A percentile compares a stretch with the other conserved stretches of the same genome.
Evolutionary conservation across 1,140 invertebrate species (phyloP).

Genomic region (Arion vulgaris): DNA sequence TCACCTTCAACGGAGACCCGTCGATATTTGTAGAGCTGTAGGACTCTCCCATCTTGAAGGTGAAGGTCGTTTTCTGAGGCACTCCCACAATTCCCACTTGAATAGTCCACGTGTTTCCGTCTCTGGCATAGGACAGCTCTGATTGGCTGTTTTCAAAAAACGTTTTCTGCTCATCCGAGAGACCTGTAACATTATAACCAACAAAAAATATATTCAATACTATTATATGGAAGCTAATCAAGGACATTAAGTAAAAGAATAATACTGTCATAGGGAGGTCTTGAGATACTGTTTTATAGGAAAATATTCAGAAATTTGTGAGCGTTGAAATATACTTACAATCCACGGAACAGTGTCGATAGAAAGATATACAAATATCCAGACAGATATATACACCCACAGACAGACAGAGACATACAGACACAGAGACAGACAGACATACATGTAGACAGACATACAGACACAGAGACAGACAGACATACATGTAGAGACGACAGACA

Average conservation of each 20-base stretch:
- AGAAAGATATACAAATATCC: too few relatives aligned
- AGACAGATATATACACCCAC: too few relatives aligned
- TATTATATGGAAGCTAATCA: neutral
- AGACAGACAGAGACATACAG: neutral
- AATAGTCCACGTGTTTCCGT: constrained; percentile 47
- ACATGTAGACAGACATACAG: neutral
- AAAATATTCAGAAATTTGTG: too few relatives aligned
- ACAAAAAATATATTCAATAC: neutral
- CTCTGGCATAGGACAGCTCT: constrained; percentile 42
- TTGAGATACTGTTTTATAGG: too few relatives aligned
- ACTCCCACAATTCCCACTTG: constrained; percentile 51
- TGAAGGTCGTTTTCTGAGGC: constrained; percentile 45
- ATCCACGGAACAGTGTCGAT: too few relatives aligned
- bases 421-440: neutral
- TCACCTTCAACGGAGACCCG: constrained; percentile 48
- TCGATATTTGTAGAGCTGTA: constrained; percentile 51
- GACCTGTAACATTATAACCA: constrained; percentile 10
- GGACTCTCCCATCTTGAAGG: constrained; percentile 47
- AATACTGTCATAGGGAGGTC: too few relatives aligned
- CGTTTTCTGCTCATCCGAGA: neutral
- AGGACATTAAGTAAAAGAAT: too few relatives aligned
- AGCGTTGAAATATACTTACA: too few relatives aligned
- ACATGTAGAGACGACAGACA: too few relatives aligned
- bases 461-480: neutral
- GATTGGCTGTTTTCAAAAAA: constrained; percentile 34